A percentile compares a stretch with the other conserved stretches of the same genome.
Conservation (phyloP, 2,888 invertebrate species). For the Volucella bombylans region DNA sequence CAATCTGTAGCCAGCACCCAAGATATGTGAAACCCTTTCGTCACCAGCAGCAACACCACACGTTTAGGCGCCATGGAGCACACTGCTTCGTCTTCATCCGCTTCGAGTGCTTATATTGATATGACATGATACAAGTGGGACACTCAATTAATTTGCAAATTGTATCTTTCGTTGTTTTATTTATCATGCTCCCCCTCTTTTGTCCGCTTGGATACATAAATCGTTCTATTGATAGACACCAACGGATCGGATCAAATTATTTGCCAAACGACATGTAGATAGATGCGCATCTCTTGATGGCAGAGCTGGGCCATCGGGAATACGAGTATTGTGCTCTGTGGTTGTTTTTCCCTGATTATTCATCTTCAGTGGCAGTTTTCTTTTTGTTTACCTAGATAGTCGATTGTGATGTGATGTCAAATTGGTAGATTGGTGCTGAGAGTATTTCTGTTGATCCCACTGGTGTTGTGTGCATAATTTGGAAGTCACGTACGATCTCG, state of each 20-base stretch:
- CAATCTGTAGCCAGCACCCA: slow-evolving; percentile 11
- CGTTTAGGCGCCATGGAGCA: slow-evolving; percentile 26
- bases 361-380: slow-evolving; percentile 36
- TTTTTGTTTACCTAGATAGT: slow-evolving; percentile 15
- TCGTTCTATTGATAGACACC: slow-evolving; percentile 45
- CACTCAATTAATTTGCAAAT: slow-evolving; percentile 52
- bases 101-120: slow-evolving; percentile 5
- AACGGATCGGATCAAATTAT: slow-evolving; percentile 48
- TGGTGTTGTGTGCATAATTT: too few species aligned
- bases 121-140: slow-evolving; percentile 20
- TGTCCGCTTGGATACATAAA: slow-evolving; percentile 17
- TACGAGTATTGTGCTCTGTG: background rate
- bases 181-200: slow-evolving; percentile 11
- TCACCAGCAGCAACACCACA: background rate
- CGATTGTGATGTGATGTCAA: background rate
- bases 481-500: too few species aligned
- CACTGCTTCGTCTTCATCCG: slow-evolving; percentile 1
- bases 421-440: too few species aligned
- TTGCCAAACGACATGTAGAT: slow-evolving; percentile 23
- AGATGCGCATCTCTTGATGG: background rate
- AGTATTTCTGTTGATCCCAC: too few species aligned
- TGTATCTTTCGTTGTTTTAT: slow-evolving; percentile 39
- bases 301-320: background rate
- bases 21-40: slow-evolving; percentile 27
- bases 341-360: slow-evolving; percentile 40